phyloP scores from a whole-genome alignment of 92 coral and sea anemone species.

The Porites rus region DNA sequence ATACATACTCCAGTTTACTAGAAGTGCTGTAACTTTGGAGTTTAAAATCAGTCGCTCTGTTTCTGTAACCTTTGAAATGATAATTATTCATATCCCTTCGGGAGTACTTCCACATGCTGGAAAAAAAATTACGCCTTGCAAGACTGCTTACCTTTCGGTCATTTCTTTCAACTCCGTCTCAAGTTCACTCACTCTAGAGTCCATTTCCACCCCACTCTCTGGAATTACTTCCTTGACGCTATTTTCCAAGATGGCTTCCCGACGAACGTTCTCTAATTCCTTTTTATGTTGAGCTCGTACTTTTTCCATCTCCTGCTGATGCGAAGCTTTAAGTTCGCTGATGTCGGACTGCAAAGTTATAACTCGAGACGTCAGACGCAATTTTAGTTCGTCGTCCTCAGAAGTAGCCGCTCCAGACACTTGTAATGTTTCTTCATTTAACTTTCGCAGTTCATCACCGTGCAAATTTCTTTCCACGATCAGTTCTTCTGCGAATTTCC shows the following conservation, averaged over 20 bases:
- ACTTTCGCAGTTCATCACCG: constrained; percentile 81
- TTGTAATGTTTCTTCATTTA: constrained; percentile 79
- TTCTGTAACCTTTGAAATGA: no score
- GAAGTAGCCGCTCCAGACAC: constrained; percentile 86
- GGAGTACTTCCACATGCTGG: no score
- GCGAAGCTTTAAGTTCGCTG: constrained; percentile 93
- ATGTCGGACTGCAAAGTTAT: constrained; percentile 97
- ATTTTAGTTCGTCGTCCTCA: constrained; percentile 85
- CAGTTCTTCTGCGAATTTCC: constrained; percentile 72
- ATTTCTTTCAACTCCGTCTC: constrained; percentile 84
- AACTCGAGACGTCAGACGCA: constrained; percentile 93
- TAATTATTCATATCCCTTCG: no score
- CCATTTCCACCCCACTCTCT: constrained; percentile 81
- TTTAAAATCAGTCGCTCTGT: no score
- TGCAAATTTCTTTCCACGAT: constrained; percentile 70
- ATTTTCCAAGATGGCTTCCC: constrained; percentile 86
- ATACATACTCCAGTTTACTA: no score
- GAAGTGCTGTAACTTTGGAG: no score
- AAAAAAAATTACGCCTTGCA: no score
- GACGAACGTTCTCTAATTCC: constrained; percentile 76
- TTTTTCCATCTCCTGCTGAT: constrained; percentile 76
- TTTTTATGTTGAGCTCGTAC: constrained; percentile 80
- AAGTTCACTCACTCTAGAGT: constrained; percentile 75
- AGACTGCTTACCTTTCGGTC: constrained; percentile 71
- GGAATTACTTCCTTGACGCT: constrained; percentile 70